Conservation (phyloP, 2,888 invertebrate genomes). For the Thumatha senex region DNA sequence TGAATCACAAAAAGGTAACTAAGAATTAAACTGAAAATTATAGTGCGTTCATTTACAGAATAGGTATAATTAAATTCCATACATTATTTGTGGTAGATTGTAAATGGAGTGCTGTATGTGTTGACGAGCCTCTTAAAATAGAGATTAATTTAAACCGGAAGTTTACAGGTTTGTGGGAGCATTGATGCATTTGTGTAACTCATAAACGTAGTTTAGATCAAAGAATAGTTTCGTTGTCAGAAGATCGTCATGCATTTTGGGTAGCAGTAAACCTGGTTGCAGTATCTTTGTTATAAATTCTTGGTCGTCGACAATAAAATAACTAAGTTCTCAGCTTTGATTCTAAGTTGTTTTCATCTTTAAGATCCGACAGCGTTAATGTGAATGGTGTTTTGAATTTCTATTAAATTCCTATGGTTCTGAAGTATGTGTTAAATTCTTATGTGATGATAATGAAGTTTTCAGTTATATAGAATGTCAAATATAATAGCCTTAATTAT, state of each 20-base stretch:
- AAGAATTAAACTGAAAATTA: not conserved
- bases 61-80: too few relatives aligned
- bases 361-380: not conserved
- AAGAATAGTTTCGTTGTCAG: slow-evolving; percentile 16
- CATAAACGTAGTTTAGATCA: slow-evolving; percentile 12
- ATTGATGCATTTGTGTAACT: slow-evolving; percentile 8
- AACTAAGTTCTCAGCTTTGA: not conserved
- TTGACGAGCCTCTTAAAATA: slow-evolving; percentile 9
- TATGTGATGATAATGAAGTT: too few relatives aligned
- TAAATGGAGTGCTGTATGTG: not conserved
- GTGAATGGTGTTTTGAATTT: not conserved
- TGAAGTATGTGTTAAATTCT: too few relatives aligned
- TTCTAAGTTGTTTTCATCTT: not conserved
- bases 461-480: too few relatives aligned
- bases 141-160: slow-evolving; percentile 33
- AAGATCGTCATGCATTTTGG: slow-evolving; percentile 5
- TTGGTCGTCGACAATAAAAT: not conserved
- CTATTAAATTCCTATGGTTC: too few relatives aligned
- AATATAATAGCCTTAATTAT: too few relatives aligned
- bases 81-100: not conserved
- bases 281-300: slow-evolving; percentile 1
- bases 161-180: slow-evolving; percentile 10
- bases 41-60: not conserved
- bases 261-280: slow-evolving; percentile 6
- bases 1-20: not conserved